A percentile compares a stretch with the other conserved stretches of the same genome.
Conservation (phyloP, 2,888 invertebrate genomes). For the Sipha maydis region DNA sequence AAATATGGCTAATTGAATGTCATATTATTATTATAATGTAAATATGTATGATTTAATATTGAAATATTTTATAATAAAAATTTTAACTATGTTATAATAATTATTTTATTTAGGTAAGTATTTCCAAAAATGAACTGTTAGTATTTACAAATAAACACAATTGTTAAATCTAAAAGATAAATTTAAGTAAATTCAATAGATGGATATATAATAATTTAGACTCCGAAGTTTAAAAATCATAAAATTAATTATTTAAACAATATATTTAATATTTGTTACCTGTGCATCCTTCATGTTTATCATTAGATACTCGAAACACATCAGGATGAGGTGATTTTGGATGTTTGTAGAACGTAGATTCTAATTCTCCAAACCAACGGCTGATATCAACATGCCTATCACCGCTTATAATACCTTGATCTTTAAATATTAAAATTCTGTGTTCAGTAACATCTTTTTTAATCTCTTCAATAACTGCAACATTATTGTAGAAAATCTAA, state of each 20-base stretch:
- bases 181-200: too few relatives aligned
- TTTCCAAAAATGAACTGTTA: too few relatives aligned
- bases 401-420: slow-evolving; percentile 66
- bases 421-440: slow-evolving; percentile 65
- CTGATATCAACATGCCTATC: slow-evolving; percentile 66
- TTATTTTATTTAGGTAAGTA: too few relatives aligned
- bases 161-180: too few relatives aligned
- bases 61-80: too few relatives aligned
- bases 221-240: too few relatives aligned
- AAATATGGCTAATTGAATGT: neutral
- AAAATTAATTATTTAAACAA: too few relatives aligned
- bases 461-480: slow-evolving; percentile 66
- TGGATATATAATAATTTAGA: too few relatives aligned
- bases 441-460: slow-evolving; percentile 65
- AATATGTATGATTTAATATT: too few relatives aligned
- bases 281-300: slow-evolving; percentile 66
- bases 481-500: neutral
- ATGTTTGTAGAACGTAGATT: slow-evolving; percentile 66
- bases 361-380: slow-evolving; percentile 66
- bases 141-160: too few relatives aligned
- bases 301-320: slow-evolving; percentile 66
- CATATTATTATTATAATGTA: too few relatives aligned
- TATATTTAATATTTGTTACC: slow-evolving; percentile 63
- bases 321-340: slow-evolving; percentile 66
- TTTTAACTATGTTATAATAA: too few relatives aligned